These are phyloP conservation scores for Drosophila nr. perissopoda DNA, from an alignment of 2,888 invertebrate species.

Conservation along the genomic window DNA sequence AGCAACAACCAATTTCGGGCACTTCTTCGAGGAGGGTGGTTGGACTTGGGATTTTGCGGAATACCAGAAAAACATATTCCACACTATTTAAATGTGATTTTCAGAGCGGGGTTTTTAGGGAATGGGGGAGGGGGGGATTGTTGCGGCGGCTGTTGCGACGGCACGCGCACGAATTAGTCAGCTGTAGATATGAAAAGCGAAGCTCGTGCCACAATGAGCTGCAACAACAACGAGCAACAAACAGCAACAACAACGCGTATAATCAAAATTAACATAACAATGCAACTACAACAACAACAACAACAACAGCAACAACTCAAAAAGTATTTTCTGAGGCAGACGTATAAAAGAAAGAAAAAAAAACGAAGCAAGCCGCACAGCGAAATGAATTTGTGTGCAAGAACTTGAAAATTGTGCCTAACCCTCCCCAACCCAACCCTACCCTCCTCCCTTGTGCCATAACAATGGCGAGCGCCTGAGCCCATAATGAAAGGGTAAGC, in stretches of 20 bases:
- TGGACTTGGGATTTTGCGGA: conserved; percentile 5
- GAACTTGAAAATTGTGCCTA: conserved; percentile 56
- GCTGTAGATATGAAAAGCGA: conserved; percentile 66
- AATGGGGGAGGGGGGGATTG: conserved; percentile 1
- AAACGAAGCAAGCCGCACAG: conserved; percentile 43
- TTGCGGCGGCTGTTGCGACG: conserved; percentile 48
- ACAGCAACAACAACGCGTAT: conserved; percentile 62
- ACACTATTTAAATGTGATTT: conserved; percentile 74
- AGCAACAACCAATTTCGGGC: conserved; percentile 14
- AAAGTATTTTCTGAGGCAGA: conserved; percentile 54
- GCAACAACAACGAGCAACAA: conserved; percentile 38
- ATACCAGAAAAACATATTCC: conserved; percentile 54
- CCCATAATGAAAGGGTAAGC: conserved; percentile 74
- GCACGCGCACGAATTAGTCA: conserved; percentile 78
- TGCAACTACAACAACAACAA: conserved; percentile 54
- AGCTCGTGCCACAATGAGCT: conserved; percentile 65
- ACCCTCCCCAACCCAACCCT: neutral
- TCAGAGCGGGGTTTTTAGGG: conserved; percentile 1
- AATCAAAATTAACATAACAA: conserved; percentile 77
- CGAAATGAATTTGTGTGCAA: conserved; percentile 66
- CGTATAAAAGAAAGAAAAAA: conserved; percentile 12
- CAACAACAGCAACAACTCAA: conserved; percentile 40
- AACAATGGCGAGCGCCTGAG: conserved; percentile 34
- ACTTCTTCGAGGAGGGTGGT: neutral
- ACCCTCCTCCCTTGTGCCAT: neutral